Conservation (phyloP, 1,140 invertebrate species). For the Bursaphelenchus mucronatus region DNA sequence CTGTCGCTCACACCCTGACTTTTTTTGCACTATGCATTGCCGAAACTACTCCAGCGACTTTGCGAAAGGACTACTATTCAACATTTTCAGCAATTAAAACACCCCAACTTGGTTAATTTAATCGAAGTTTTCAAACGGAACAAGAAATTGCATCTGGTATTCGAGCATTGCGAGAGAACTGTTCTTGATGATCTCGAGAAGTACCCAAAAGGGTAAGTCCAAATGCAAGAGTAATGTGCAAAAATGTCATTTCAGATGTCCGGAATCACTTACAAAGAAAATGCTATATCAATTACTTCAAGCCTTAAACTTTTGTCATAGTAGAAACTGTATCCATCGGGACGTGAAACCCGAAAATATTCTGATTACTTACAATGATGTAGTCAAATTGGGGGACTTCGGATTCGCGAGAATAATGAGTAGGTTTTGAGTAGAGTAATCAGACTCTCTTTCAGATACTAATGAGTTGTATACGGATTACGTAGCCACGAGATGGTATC, state of each 20-base stretch:
- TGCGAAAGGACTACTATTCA: no score
- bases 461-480: conserved; percentile 99
- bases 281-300: conserved; percentile 91
- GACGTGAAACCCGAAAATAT: conserved; percentile 99
- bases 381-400: conserved; percentile 96
- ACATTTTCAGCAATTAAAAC: conserved; percentile 82
- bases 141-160: conserved; percentile 90
- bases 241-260: conserved; percentile 67
- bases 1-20: no score
- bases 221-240: conserved; percentile 15
- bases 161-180: conserved; percentile 96
- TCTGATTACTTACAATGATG: conserved; percentile 81
- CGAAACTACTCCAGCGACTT: no score
- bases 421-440: conserved; percentile 63
- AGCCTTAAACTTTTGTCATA: conserved; percentile 90
- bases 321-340: conserved; percentile 70
- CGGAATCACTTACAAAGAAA: conserved; percentile 79
- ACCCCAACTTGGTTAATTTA: conserved; percentile 92
- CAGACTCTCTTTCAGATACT: conserved; percentile 65
- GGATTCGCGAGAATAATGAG: conserved; percentile 95
- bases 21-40: no score
- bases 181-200: conserved; percentile 91
- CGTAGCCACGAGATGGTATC: conserved; percentile 96
- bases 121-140: conserved; percentile 96
- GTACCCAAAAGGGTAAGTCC: conserved; percentile 70